Conservation (phyloP, 30 jellyfish, hydroid and myxozoan genomes). For the Clytia hemisphaerica region DNA sequence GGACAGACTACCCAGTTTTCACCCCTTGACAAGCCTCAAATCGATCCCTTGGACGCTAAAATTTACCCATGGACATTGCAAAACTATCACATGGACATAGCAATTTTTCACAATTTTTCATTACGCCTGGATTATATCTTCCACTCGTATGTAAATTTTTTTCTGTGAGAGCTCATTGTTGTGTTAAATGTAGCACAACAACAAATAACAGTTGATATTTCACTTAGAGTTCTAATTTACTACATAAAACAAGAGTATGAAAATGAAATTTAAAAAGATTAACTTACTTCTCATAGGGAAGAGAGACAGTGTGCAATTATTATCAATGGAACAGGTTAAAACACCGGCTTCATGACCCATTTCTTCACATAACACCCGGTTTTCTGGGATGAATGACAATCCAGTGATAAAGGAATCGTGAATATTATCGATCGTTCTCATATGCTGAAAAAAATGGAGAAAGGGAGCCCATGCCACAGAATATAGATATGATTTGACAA, state of each 20-base stretch:
- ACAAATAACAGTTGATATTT: background rate
- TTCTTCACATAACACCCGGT: conserved; percentile 50
- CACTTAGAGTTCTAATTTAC: no score
- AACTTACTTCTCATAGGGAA: conserved; percentile 75
- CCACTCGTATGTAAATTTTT: no score
- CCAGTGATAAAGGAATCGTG: conserved; percentile 90
- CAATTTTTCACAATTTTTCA: no score
- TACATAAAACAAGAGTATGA: background rate
- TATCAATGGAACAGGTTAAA: conserved; percentile 88
- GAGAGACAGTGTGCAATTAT: conserved; percentile 64
- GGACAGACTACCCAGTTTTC: no score
- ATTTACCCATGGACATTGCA: no score
- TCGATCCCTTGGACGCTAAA: no score
- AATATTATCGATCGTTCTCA: conserved; percentile 47
- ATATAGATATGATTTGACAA: background rate
- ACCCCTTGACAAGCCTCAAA: no score
- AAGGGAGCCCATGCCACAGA: background rate
- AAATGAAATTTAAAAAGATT: no score
- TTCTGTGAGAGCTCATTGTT: no score
- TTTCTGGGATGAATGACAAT: conserved; percentile 73
- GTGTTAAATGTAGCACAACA: background rate
- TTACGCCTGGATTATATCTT: no score
- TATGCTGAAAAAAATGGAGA: conserved; percentile 45
- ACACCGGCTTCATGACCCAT: conserved; percentile 65
- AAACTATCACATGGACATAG: no score